phyloP scores from a whole-genome alignment of 2,113 vertebrate genomes.

The Aptenodytes patagonicus region DNA sequence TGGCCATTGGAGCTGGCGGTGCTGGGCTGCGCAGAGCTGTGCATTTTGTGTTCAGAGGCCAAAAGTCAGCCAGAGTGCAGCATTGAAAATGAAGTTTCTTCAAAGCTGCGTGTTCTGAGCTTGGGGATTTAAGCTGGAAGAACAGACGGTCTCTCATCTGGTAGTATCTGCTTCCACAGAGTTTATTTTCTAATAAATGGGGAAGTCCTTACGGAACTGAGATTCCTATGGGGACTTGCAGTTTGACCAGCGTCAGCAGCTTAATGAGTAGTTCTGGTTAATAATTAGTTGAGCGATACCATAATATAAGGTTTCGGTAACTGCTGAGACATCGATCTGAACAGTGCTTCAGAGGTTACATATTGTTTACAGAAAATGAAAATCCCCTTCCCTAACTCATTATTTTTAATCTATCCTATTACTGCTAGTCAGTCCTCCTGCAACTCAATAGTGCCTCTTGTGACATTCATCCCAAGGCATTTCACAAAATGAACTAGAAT shows the following conservation, averaged over 20 bases:
- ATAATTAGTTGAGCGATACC: neutral
- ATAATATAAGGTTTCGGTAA: neutral
- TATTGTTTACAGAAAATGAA: neutral
- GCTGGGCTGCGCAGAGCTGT: neutral
- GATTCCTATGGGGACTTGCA: neutral
- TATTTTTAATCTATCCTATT: neutral
- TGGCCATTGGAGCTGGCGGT: accelerated
- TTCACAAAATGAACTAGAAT: neutral
- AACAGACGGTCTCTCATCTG: neutral
- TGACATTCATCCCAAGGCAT: neutral
- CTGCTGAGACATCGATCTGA: neutral
- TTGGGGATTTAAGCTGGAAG: neutral
- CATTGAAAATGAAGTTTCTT: no score
- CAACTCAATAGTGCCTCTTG: neutral
- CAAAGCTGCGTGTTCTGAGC: neutral
- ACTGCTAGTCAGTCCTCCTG: neutral
- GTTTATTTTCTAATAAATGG: neutral
- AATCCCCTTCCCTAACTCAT: neutral
- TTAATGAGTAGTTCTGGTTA: neutral
- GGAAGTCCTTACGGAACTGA: neutral
- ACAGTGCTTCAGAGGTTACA: neutral
- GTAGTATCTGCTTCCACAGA: neutral
- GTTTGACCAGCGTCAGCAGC: neutral
- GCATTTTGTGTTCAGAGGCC: neutral
- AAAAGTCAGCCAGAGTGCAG: neutral